Base-by-base conservation (phyloP, 2,797 vertebrate genomes). In the Epinephelus coioides region DNA sequence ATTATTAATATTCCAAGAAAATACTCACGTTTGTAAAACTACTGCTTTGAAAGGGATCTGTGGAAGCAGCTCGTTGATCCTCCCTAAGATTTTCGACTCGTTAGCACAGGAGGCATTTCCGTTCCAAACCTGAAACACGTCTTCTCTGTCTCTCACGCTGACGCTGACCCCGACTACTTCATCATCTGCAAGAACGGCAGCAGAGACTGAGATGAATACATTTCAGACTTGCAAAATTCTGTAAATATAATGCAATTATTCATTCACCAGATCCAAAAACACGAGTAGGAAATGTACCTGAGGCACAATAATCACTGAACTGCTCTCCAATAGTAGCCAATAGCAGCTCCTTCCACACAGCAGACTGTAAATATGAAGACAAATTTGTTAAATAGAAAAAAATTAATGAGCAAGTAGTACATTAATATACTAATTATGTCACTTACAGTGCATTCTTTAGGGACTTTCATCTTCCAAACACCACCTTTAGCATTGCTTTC, bases 11-110 rank as follows among this genome's bases (percentile, higher is more conserved):
- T 18, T 69, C n/a, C 18, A 27, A 44, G 23, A 38, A 56, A 65
- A 92, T 81, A 97, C 98, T 98, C 91, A 99, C 98, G 95, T 91
- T 99, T 99, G 95, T 99, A 99, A 95, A 99, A 99, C 79, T n/a
- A 97, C 96, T 0, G 95, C 97, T 96, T 98, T 99, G 94, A 99
- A 99, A 83, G 96, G 88, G 0, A 95, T 96, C 81, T 97, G 95
- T 68, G 98, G 98, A 85, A 99, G 96, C 82, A 99, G 98, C 86
- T 97, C 94, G 14, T 97, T 91, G 89, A 99, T 97, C 89, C 97
- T 97, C 79, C 96, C 96, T 84, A 98, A 84, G 88, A 99, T 91
- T 11, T 97, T 97, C 0, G 97, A 97, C 93, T 98, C 96, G 0
- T 90, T 96, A 49, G 96, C 96, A 84, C 94, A 94, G 6, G 95